These are phyloP conservation scores for Campylomormyrus numenius DNA, from an alignment of 2,113 vertebrate genomes.

Conservation along the genomic window DNA sequence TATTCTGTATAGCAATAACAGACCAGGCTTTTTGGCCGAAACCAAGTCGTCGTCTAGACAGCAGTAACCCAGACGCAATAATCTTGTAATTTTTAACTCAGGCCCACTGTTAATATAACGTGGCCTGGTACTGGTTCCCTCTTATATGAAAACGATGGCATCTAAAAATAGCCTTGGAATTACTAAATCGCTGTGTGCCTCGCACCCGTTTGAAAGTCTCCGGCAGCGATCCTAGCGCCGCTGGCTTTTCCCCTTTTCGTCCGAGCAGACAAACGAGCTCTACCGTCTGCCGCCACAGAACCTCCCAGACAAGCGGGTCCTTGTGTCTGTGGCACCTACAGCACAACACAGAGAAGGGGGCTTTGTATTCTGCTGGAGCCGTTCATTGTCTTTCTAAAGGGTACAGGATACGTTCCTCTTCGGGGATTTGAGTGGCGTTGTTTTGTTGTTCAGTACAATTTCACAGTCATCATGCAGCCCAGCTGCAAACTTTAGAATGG, in stretches of 20 bases:
- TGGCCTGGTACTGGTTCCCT: background rate
- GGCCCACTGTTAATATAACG: background rate
- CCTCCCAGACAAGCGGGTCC: background rate
- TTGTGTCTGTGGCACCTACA: background rate
- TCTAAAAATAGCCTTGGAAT: conserved; percentile 12
- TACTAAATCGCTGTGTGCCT: background rate
- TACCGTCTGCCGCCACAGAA: background rate
- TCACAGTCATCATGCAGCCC: background rate
- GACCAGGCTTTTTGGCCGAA: conserved; percentile 5
- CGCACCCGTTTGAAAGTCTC: background rate
- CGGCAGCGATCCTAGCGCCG: background rate
- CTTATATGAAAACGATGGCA: background rate
- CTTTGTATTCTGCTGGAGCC: background rate
- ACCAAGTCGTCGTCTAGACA: conserved; percentile 36
- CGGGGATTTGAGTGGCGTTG: background rate
- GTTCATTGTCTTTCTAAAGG: background rate
- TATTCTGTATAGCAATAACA: conserved; percentile 43
- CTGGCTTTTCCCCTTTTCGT: background rate
- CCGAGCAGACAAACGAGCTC: background rate
- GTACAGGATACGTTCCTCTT: background rate
- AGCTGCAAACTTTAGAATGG: background rate
- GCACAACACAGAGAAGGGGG: background rate
- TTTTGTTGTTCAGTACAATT: background rate
- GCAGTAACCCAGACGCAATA: conserved; percentile 20
- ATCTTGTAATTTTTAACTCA: conserved; percentile 17